These are phyloP conservation scores for Nomia melanderi DNA, from an alignment of 1,140 invertebrate species.

Conservation along the genomic window DNA sequence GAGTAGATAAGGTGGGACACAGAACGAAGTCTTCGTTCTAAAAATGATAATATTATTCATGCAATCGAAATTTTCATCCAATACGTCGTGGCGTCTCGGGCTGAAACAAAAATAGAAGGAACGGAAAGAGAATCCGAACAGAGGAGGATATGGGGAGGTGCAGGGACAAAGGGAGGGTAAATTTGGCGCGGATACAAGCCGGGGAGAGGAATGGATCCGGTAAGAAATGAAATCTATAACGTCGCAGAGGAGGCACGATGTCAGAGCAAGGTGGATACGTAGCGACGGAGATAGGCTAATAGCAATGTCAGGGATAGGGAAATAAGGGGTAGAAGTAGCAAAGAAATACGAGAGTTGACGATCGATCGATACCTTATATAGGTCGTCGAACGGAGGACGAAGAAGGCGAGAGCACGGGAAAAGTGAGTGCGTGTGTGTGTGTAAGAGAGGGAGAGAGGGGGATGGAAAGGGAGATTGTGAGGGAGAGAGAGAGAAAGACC, in stretches of 20 bases:
- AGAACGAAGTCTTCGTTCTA: background rate
- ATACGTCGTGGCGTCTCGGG: background rate
- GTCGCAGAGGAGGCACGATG: constrained; percentile 5
- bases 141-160: background rate
- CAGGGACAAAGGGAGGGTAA: background rate
- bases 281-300: constrained; percentile 32
- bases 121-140: background rate
- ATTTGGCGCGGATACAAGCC: constrained; percentile 16
- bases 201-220: background rate
- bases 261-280: constrained; percentile 11
- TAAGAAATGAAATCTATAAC: constrained; percentile 46
- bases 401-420: background rate
- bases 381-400: constrained; percentile 16
- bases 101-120: constrained; percentile 13
- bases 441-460: too few species aligned
- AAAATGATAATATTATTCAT: constrained; percentile 32
- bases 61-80: constrained; percentile 28
- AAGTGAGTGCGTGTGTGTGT: too few species aligned
- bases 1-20: background rate
- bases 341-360: constrained; percentile 46
- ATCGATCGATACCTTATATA: constrained; percentile 42
- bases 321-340: constrained; percentile 28
- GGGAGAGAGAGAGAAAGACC: background rate
- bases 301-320: constrained; percentile 42
- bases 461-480: too few species aligned